Evolutionary conservation across 2,888 invertebrate genomes (phyloP).

Genomic region (Caenorhabditis uteleia): DNA sequence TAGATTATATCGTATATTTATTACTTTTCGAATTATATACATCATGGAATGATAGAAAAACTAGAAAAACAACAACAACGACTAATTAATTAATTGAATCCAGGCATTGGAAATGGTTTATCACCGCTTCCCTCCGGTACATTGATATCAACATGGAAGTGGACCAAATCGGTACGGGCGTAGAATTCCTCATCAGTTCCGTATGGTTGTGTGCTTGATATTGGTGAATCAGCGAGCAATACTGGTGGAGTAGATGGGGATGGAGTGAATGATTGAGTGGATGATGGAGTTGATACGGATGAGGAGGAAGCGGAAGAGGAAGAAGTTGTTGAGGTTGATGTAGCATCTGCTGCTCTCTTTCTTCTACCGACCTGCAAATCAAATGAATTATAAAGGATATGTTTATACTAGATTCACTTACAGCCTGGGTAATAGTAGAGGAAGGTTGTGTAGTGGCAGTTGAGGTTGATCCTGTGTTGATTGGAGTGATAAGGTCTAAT

Average conservation of each 20-base stretch:
- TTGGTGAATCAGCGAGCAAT: not conserved
- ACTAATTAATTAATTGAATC: no score
- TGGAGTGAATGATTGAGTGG: not conserved
- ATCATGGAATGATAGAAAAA: no score
- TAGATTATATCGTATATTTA: no score
- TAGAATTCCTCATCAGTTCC: slow-evolving; percentile 42
- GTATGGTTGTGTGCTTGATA: slow-evolving; percentile 35
- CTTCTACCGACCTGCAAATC: no score
- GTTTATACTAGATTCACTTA: no score
- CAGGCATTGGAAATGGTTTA: no score
- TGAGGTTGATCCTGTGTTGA: not conserved
- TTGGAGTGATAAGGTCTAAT: not conserved
- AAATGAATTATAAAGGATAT: no score
- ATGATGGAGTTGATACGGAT: not conserved
- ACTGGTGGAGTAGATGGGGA: not conserved
- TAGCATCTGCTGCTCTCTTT: no score
- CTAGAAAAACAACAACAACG: no score
- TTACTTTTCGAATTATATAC: no score
- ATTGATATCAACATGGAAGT: slow-evolving; percentile 34
- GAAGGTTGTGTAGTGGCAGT: not conserved
- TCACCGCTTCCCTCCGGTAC: slow-evolving; percentile 23
- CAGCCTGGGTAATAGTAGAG: no score
- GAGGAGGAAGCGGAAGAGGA: not conserved
- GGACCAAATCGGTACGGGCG: slow-evolving; percentile 34
- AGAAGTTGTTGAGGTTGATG: not conserved